Evolutionary conservation across 2,797 vertebrate species (phyloP), one percentile per base, ranked within the genome.

Genomic region (Knipowitschia caucasica): DNA sequence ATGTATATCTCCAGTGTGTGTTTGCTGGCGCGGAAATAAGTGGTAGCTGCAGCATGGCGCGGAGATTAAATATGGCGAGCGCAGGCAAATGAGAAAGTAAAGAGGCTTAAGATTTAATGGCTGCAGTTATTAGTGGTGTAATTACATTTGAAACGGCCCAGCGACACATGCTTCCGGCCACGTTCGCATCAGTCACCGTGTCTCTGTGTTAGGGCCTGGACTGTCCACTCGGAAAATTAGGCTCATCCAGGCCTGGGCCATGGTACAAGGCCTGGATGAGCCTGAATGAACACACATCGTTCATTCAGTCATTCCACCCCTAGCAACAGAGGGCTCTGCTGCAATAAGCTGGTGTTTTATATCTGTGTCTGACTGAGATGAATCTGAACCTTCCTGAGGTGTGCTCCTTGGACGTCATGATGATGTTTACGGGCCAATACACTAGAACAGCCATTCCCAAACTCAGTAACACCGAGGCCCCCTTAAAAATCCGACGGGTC

Each of bases 41-140:
- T 51, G 71, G 53, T 73, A 75, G 73, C 80, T 67, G 63, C 75
- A 75, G 76, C 75, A 77, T 83, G 74, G 65, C 53, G 61, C 69
- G 75, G 74, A 81, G 83, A 87, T 87, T 85, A 82, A 86, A 85
- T 83, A 77, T 63, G 62, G 67, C 83, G 81, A 77, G 81, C 71
- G 72, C 74, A 82, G 73, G 75, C 73, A 86, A 82, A 85, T 83
- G 81, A 84, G 81, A 87, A 84, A 80, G 81, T 77, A 84, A 87
- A 87, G 85, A 84, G 72, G 84, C 83, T 87, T 86, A 88, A 84
- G 77, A 86, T 86, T 88, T 83, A 88, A 88, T 85, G 81, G 83
- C 80, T 83, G 78, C 67, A 81, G 80, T 86, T 85, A 84, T 87
- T 88, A 86, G 85, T 78, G 77, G 73, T 75, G 80, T 85, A 87